Percentiles rank a stretch among this genome's conserved stretches.
Evolutionary conservation across 2,888 invertebrate species (phyloP).

Genomic region (Andricus quercusramuli): DNA sequence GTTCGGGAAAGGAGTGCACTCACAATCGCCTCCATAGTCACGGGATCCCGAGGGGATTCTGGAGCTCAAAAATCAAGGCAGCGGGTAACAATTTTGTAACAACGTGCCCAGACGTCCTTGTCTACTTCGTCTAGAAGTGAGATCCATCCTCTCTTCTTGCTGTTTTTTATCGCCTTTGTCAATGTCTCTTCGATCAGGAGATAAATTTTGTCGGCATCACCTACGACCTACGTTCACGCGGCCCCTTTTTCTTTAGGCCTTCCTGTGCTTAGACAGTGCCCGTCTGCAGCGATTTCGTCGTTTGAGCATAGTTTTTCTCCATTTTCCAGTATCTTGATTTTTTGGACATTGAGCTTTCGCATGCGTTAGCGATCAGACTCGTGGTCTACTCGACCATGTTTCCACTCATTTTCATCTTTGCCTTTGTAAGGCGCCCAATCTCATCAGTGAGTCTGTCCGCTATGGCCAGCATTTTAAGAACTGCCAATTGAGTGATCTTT

Average conservation of each 20-base stretch:
- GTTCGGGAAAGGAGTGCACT: slow-evolving; percentile 27
- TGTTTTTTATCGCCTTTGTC: not conserved
- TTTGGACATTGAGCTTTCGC: slow-evolving; percentile 1
- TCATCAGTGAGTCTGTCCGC: too few species aligned
- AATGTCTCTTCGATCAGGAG: slow-evolving; percentile 16
- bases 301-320: not conserved
- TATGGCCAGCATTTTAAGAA: too few species aligned
- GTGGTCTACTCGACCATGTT: not conserved
- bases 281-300: not conserved
- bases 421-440: too few species aligned
- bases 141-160: not conserved
- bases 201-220: not conserved
- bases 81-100: too few species aligned
- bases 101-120: too few species aligned
- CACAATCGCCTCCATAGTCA: not conserved
- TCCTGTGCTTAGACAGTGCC: not conserved
- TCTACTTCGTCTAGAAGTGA: too few species aligned
- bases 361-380: not conserved
- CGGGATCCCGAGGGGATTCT: too few species aligned
- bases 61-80: too few species aligned
- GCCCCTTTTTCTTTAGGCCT: not conserved
- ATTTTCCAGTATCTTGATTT: too few species aligned
- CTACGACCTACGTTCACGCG: too few species aligned
- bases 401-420: too few species aligned
- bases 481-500: too few species aligned